Conservation (phyloP, 2,888 invertebrate genomes). For the Trachelus tabidus region DNA sequence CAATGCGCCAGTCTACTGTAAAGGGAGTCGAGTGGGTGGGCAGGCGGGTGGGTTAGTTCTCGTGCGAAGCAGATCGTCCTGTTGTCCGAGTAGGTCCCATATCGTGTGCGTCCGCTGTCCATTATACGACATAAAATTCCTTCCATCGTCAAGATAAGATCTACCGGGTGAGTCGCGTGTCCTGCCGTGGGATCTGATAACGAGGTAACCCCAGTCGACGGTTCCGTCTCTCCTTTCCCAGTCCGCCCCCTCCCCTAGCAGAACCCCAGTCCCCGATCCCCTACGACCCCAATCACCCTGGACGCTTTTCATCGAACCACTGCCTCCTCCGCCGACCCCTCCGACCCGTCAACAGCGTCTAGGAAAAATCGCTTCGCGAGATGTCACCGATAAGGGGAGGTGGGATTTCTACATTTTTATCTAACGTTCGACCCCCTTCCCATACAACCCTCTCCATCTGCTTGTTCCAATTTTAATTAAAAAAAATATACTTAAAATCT, state of each 20-base stretch:
- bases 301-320: neutral
- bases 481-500: no score
- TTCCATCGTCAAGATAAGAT: slow-evolving; percentile 62
- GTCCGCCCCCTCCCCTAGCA: slow-evolving; percentile 18
- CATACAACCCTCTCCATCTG: no score
- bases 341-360: neutral
- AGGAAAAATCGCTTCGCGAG: neutral
- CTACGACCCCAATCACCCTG: slow-evolving; percentile 54
- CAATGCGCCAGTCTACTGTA: neutral
- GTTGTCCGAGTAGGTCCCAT: slow-evolving; percentile 25
- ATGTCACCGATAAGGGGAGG: neutral
- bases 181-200: slow-evolving; percentile 62
- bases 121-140: slow-evolving; percentile 64
- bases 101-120: slow-evolving; percentile 47
- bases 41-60: slow-evolving; percentile 8
- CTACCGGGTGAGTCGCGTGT: slow-evolving; percentile 61
- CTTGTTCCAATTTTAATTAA: no score
- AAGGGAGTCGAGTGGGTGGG: neutral
- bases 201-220: slow-evolving; percentile 42
- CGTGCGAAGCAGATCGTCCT: slow-evolving; percentile 32
- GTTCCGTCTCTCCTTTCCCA: slow-evolving; percentile 35
- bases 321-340: neutral
- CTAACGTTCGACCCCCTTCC: neutral
- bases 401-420: neutral
- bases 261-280: slow-evolving; percentile 16